phyloP scores from a whole-genome alignment of 2,888 invertebrate species.

The Drosophila subquinaria region DNA sequence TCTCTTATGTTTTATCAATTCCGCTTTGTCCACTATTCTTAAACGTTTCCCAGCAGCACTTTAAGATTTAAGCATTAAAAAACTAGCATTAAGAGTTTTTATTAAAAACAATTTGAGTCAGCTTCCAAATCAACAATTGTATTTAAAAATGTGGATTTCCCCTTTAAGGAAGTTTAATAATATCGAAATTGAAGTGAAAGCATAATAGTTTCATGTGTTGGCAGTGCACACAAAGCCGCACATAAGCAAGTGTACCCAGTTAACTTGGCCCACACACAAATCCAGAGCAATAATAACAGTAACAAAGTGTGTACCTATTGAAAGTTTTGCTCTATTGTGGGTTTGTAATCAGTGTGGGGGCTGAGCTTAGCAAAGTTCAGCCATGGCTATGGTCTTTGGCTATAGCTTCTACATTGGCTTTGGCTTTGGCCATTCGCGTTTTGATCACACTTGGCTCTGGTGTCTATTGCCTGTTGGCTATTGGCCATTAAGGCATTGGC shows the following conservation, averaged over 20 bases:
- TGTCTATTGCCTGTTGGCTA: slow-evolving; percentile 18
- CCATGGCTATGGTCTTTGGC: slow-evolving; percentile 13
- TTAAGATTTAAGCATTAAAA: neutral
- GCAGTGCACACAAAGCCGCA: slow-evolving; percentile 7
- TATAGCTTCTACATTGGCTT: slow-evolving; percentile 4
- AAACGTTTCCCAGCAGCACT: neutral
- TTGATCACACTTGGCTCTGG: slow-evolving; percentile 11
- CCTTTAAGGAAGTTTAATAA: slow-evolving; percentile 7
- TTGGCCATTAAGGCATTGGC: slow-evolving; percentile 7
- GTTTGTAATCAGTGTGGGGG: slow-evolving; percentile 12
- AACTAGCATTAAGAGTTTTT: neutral
- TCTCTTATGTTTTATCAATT: neutral
- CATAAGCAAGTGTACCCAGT: slow-evolving; percentile 8
- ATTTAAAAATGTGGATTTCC: neutral
- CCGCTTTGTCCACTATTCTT: neutral
- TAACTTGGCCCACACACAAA: slow-evolving; percentile 13
- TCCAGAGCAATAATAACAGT: slow-evolving; percentile 16
- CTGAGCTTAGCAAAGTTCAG: slow-evolving; percentile 26
- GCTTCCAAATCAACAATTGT: slow-evolving; percentile 4
- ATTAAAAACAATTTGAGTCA: neutral
- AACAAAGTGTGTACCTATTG: slow-evolving; percentile 28
- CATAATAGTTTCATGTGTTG: slow-evolving; percentile 27
- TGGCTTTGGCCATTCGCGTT: slow-evolving; percentile 9
- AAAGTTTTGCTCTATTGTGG: slow-evolving; percentile 13
- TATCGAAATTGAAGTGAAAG: slow-evolving; percentile 12